phyloP scores from a whole-genome alignment of 2,113 vertebrate species.

The Sinocyclocheilus grahami region DNA sequence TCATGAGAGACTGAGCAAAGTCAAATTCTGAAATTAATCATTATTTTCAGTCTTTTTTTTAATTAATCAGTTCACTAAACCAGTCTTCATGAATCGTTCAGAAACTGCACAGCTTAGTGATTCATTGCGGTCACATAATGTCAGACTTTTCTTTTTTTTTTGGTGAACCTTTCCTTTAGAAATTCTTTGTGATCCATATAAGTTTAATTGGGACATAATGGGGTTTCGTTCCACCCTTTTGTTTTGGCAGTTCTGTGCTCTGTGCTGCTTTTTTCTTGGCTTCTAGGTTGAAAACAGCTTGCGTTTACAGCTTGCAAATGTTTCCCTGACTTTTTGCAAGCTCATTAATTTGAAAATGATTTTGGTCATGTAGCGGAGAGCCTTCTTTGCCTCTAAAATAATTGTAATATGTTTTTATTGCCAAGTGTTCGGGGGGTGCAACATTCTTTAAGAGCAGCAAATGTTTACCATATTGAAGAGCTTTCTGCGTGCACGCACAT shows the following conservation, averaged over 20 bases:
- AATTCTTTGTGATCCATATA: conserved; percentile 16
- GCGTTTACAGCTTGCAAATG: conserved; percentile 6
- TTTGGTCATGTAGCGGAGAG: conserved; percentile 13
- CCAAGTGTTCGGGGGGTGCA: conserved; percentile 4
- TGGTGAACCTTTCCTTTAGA: background rate
- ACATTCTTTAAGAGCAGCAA: conserved; percentile 21
- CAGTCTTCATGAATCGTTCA: background rate
- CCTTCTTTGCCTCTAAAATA: conserved; percentile 37
- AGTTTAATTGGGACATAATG: conserved; percentile 13
- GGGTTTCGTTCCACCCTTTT: background rate
- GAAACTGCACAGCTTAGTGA: background rate
- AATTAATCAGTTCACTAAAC: background rate
- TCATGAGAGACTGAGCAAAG: background rate
- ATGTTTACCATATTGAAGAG: conserved; percentile 22
- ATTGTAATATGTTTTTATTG: conserved; percentile 36
- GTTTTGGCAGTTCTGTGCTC: conserved; percentile 24
- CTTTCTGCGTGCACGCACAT: conserved; percentile 33
- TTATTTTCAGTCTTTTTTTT: background rate
- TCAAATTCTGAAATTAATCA: background rate
- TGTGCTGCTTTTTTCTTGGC: conserved; percentile 20
- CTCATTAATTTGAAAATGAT: conserved; percentile 43
- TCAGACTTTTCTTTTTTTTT: background rate
- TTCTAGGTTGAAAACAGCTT: conserved; percentile 13
- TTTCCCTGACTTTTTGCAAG: conserved; percentile 34
- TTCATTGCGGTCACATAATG: background rate